Base-by-base conservation (phyloP, 2,113 vertebrate genomes). In the Scortum barcoo region DNA sequence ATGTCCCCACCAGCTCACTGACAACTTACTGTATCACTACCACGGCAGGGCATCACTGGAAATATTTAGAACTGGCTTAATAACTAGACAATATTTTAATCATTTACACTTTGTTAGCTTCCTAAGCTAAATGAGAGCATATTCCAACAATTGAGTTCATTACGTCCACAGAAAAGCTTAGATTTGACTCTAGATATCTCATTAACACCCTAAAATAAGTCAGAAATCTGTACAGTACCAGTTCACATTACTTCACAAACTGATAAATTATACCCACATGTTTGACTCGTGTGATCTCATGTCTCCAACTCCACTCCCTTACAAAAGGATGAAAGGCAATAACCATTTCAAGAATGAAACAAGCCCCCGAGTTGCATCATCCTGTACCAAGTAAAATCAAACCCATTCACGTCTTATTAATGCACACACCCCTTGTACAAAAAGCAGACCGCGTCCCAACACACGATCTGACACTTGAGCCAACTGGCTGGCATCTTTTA, bases 401-500 rank as follows among this genome's bases (percentile, higher is more conserved):
- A 71, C 44, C 38, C 81, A 68, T 76, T 60, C 71, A 83, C 54
- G 26, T 84, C 76, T 79, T 53, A 75, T 62, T 86, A 84, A 85
- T 86, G 87, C 86, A 89, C 87, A 56, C 57, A 33, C 44, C 86
- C 86, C 68, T 80, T 80, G n/a, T 26, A 86, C 51, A 58, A 78
- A 76, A 66, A 71, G 69, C 56, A 74, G 66, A 20, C 63, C 4
- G 20, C 42, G 56, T 50, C 68, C 60, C 20, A 48, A 53, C 62
- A 42, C 24, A 72, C 61, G 5, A 48, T 54, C 65, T 4, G 7
- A 72, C 61, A 51, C 66, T 6, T 24, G 1, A 30, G 51, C 63
- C 60, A 7, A 30, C 65, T 11, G 58, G 72, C 28, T 66, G 66
- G 33, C 75, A 36, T 66, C 72, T 80, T 80, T 72, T 10, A 33